Conservation (phyloP, 2,113 vertebrate species). For the Micronisus gabar region DNA sequence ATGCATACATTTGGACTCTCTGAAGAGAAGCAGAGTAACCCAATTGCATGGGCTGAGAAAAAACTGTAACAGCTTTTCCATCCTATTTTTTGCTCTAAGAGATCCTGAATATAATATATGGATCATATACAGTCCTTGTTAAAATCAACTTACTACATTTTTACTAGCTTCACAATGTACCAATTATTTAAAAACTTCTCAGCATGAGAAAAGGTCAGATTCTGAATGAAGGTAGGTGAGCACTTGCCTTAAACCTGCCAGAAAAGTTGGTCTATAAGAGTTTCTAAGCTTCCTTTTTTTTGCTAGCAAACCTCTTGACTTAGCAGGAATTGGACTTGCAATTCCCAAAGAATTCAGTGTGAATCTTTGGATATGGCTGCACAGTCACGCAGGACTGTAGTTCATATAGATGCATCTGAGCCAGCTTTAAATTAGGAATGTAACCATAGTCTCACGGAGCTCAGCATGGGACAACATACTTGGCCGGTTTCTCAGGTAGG, state of each 20-base stretch:
- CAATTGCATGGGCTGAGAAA: not conserved
- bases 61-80: not conserved
- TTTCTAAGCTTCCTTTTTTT: not conserved
- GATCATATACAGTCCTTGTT: not conserved
- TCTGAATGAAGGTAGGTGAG: not conserved
- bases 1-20: slow-evolving; percentile 16
- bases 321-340: not conserved
- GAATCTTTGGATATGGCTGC: not conserved
- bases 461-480: not conserved
- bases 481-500: not conserved
- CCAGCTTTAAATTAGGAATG: not conserved
- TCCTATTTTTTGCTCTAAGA: not conserved
- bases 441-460: rapidly evolving
- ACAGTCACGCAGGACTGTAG: not conserved
- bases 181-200: not conserved
- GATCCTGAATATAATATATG: not conserved
- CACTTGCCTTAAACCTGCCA: not conserved
- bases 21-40: slow-evolving; percentile 19
- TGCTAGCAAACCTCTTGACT: not conserved
- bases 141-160: not conserved
- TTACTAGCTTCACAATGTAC: not conserved
- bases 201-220: not conserved
- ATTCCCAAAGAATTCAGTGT: not conserved
- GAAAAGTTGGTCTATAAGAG: not conserved
- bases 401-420: not conserved